Percentiles rank a stretch among this genome's conserved stretches.
Evolutionary conservation across 2,888 invertebrate genomes (phyloP).

Genomic region (Cabera pusaria): DNA sequence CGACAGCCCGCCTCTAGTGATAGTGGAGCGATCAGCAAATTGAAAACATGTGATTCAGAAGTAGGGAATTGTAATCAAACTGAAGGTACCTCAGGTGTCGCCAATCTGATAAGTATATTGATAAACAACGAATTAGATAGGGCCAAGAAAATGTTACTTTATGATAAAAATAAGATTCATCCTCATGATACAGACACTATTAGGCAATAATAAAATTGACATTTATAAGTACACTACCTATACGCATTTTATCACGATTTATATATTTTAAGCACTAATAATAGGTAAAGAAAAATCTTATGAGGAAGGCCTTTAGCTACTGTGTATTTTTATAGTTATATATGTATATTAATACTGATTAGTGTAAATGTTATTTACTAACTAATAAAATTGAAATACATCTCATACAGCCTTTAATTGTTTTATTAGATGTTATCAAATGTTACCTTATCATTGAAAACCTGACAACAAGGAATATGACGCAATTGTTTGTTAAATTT

Average conservation of each 20-base stretch:
- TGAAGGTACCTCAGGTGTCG: slow-evolving; percentile 42
- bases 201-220: slow-evolving; percentile 26
- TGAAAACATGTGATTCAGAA: slow-evolving; percentile 33
- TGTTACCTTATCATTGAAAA: too few relatives aligned
- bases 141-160: slow-evolving; percentile 59
- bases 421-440: too few relatives aligned
- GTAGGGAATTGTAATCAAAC: slow-evolving; percentile 23
- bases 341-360: too few relatives aligned
- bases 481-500: too few relatives aligned
- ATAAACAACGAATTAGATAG: slow-evolving; percentile 62
- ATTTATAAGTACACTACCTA: background rate
- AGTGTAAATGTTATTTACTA: too few relatives aligned
- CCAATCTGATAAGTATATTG: slow-evolving; percentile 58
- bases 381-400: too few relatives aligned
- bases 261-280: slow-evolving; percentile 4
- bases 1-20: slow-evolving; percentile 24
- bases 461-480: too few relatives aligned
- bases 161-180: slow-evolving; percentile 70
- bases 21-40: slow-evolving; percentile 31
- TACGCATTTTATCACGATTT: slow-evolving; percentile 1
- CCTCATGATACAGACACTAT: slow-evolving; percentile 48
- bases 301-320: too few relatives aligned
- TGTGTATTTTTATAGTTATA: too few relatives aligned
- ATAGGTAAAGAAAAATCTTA: too few relatives aligned
- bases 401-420: too few relatives aligned